Evolutionary conservation across 2,888 invertebrate genomes (phyloP), one percentile per base, ranked within the genome.

Genomic region (Ischnus inquisitorius): DNA sequence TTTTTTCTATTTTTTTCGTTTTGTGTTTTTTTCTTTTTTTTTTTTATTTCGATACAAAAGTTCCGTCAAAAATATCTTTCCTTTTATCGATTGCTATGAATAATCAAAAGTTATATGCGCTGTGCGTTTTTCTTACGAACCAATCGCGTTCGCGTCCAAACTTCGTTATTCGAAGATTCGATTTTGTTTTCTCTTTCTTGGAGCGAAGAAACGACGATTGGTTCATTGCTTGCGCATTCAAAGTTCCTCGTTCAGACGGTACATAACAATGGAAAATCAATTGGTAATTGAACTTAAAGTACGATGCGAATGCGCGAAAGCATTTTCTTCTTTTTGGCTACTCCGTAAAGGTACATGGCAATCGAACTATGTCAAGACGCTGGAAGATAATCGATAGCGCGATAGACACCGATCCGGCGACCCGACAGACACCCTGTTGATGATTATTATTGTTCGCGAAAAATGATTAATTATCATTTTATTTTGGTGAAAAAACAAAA

Each of bases 31-130:
- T 72, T 65, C 14, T 77, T 57, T 68, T 72, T 54, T 62, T 16
- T 74, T 46, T 68, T 71, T 62, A 60, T 83, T 81, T 88, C 89
- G 84, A 89, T 91, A 91, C 87, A 91, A 91, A 91, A 91, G 85
- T 89, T 87, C 89, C 89, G 87, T 91, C 90, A 89, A 91, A 91
- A 91, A 90, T 91, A 90, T 90, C 87, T 88, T 88, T 88, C 87
- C 88, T 76, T 88, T 86, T 88, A 85, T 87, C 86, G 85, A 87
- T 88, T 87, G 86, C 86, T 86, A 57, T 69, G 76, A 85, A 80
- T 75, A 79, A 81, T 82, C 57, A 76, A 75, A 81, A 68, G 41
- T 69, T 74, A 46, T 67, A 67, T 69, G 25, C 54, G 72, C 60
- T 43, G 46, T 82, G 67, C 43, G 19, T 60, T 76, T n/a, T 60